phyloP scores from a whole-genome alignment of 2,888 invertebrate species.

The Lasius platythorax region DNA sequence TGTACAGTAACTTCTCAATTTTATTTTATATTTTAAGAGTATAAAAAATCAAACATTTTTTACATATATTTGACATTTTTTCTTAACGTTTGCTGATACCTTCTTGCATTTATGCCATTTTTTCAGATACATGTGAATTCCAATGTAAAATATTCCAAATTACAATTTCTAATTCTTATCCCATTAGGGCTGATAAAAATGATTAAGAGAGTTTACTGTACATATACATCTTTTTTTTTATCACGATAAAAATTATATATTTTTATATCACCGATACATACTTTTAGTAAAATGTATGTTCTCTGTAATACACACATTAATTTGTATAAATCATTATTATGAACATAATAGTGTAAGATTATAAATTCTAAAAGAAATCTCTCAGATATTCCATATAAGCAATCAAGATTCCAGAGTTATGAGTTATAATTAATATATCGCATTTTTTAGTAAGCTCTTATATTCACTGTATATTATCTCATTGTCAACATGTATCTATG shows the following conservation, averaged over 20 bases:
- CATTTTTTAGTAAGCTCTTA: neutral
- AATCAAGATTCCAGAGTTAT: neutral
- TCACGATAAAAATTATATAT: neutral
- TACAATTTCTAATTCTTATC: neutral
- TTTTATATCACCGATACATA: slow-evolving; percentile 4
- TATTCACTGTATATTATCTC: neutral
- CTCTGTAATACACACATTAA: neutral
- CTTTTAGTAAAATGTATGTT: slow-evolving; percentile 6
- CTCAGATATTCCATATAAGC: neutral
- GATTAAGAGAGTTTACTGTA: neutral
- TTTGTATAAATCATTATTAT: neutral
- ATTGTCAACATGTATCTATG: neutral
- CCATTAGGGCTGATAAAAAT: neutral
- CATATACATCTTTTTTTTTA: neutral
- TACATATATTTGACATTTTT: neutral
- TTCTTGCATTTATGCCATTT: neutral
- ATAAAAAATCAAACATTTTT: neutral
- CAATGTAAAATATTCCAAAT: neutral
- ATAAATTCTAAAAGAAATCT: neutral
- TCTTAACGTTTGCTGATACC: neutral
- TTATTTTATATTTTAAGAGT: neutral
- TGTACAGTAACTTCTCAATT: slow-evolving; percentile 4
- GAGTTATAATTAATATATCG: neutral
- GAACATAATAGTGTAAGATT: slow-evolving; percentile 1
- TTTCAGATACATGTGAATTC: neutral